These are phyloP conservation scores for Echinops telfairi DNA, from an alignment of 2,113 vertebrate species.

Conservation along the genomic window DNA sequence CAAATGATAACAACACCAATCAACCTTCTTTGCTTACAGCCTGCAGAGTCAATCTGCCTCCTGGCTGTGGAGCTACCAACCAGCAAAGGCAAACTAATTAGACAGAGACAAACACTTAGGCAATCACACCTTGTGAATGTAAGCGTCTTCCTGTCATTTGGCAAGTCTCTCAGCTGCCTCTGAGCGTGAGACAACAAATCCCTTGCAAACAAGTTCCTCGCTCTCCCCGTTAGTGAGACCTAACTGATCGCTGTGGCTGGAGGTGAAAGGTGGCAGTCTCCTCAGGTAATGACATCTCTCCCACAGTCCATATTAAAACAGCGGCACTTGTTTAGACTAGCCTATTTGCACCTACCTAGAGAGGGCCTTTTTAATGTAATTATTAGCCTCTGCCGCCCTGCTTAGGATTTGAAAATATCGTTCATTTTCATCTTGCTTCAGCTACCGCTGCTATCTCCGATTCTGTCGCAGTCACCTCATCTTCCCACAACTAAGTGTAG, in stretches of 20 bases:
- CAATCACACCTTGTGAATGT: conserved; percentile 94
- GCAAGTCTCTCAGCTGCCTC: conserved; percentile 93
- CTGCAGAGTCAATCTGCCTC: conserved; percentile 91
- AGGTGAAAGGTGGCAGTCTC: conserved; percentile 91
- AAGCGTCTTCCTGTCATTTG: conserved; percentile 96
- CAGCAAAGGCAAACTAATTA: conserved; percentile 94
- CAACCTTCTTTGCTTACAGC: conserved; percentile 90
- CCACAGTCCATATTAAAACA: conserved; percentile 88
- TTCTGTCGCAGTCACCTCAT: conserved; percentile 86
- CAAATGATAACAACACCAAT: conserved; percentile 95
- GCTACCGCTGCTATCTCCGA: conserved; percentile 85
- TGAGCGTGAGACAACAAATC: conserved; percentile 91
- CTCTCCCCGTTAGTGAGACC: conserved; percentile 90
- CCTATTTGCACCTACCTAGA: conserved; percentile 92
- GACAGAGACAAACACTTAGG: conserved; percentile 93
- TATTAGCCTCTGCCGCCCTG: conserved; percentile 90
- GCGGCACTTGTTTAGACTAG: conserved; percentile 91
- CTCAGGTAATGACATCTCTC: conserved; percentile 91
- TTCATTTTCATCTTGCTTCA: conserved; percentile 91
- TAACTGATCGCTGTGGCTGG: conserved; percentile 89
- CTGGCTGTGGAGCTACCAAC: conserved; percentile 90
- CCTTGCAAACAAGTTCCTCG: conserved; percentile 85
- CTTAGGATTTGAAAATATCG: conserved; percentile 90
- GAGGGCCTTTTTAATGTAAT: conserved; percentile 92
- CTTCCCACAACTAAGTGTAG: conserved; percentile 86